Conservation (phyloP, 2,797 vertebrate species). For the Crocodylus rhombifer region DNA sequence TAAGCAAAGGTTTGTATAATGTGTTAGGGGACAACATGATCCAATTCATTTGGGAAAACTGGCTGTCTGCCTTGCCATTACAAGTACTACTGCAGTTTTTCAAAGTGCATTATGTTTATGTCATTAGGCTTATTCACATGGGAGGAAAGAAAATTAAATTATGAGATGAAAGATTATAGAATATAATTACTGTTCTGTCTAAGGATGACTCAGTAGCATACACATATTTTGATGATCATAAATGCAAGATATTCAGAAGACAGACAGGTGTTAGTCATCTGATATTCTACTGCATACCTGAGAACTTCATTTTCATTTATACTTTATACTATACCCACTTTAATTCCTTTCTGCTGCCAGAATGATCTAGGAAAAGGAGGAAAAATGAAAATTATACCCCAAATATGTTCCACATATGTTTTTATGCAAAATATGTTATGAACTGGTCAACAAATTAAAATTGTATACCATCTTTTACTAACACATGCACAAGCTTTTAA, state of each 20-base stretch:
- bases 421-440: neutral
- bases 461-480: neutral
- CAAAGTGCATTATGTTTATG: slow-evolving; percentile 3
- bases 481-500: neutral
- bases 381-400: neutral
- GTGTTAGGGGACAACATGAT: neutral
- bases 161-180: neutral
- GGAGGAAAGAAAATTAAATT: slow-evolving; percentile 26
- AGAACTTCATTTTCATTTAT: neutral
- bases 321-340: neutral
- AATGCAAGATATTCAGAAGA: neutral
- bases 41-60: neutral
- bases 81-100: slow-evolving; percentile 10
- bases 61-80: neutral
- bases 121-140: neutral
- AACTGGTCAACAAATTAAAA: neutral
- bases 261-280: neutral
- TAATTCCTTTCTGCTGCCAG: neutral
- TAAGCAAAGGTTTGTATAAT: neutral
- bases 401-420: too few relatives aligned
- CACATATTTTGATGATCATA: rapidly evolving
- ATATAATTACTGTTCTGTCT: neutral
- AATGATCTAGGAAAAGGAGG: neutral
- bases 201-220: neutral
- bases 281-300: rapidly evolving